Base-by-base conservation (phyloP, 2,113 vertebrate species). In the Globicephala melas region DNA sequence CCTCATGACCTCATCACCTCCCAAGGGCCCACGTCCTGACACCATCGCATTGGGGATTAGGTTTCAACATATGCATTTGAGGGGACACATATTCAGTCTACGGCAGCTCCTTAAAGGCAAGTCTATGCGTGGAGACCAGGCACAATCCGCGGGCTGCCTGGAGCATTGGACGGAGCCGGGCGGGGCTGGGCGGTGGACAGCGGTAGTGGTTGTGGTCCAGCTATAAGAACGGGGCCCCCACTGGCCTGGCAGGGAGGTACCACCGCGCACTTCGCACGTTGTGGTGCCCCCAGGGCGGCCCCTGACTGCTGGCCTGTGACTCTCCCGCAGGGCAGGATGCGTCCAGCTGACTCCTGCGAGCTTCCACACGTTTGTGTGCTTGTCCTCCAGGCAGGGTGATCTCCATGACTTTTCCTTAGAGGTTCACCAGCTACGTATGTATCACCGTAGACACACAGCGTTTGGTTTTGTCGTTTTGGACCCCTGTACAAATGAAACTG, bases 71-170 rank as follows among this genome's bases (percentile, higher is more conserved):
- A 55, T 55, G 53, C 53, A 6, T 6, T 18, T 18, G 53, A 5
- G 53, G 53, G 53, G 53, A 17, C 53, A 55, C 53, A 2, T 18
- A 6, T 2, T 18, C 53, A 55, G 53, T 55, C 53, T 6, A 55
- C 6, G 17, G 6, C 53, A 55, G 53, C 53, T 55, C 36, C 26
- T 53, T 62, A 63, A 36, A 33, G 91, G 60, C 26, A 76, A 33
- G 25, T 38, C 21, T 25, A 25, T 20, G 6, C 0, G 0, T 18
- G 21, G 6, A 25, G 44, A 50, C 44, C 25, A 25, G 13, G 8
- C 58, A 76, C 18, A 8, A 1, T 41, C 68, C 10, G 21, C n/a
- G 25, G 41, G 60, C 9, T 63, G 8, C 33, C 15, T 36, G 58
- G 31, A 77, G 38, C 21, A 7, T 36, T 25, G 13, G 63, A 36